A percentile compares a stretch with the other conserved stretches of the same genome.
phyloP scores from a whole-genome alignment of 2,113 vertebrate species.

The Chaenocephalus aceratus region DNA sequence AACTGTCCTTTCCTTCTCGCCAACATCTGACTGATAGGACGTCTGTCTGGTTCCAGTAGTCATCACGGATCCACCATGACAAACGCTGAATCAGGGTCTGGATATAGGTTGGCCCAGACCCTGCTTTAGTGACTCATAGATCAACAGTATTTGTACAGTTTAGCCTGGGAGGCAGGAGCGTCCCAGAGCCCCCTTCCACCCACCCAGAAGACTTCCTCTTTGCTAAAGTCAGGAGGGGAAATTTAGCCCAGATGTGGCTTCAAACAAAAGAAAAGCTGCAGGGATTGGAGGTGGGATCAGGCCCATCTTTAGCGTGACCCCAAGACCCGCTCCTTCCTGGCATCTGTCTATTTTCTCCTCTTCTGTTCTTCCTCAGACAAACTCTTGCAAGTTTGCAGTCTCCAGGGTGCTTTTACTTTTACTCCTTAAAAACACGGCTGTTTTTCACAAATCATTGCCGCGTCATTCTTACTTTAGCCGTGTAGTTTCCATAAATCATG shows the following conservation, averaged over 20 bases:
- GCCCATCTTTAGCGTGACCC: conserved; percentile 79
- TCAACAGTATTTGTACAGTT: conserved; percentile 63
- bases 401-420: conserved; percentile 40
- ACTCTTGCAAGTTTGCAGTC: conserved; percentile 51
- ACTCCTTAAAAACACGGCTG: conserved; percentile 23
- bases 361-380: conserved; percentile 46
- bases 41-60: conserved; percentile 4
- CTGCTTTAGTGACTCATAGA: conserved; percentile 61
- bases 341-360: conserved; percentile 72
- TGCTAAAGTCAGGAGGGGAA: conserved; percentile 72
- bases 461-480: background rate
- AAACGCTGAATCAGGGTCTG: conserved; percentile 42
- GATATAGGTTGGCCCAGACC: conserved; percentile 20
- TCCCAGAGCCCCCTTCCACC: conserved; percentile 60
- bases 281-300: conserved; percentile 82
- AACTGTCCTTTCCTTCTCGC: background rate
- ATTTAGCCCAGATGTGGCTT: conserved; percentile 84
- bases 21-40: background rate
- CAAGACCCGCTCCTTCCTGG: conserved; percentile 77
- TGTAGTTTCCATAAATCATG: background rate
- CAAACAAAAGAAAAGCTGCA: conserved; percentile 78
- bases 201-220: conserved; percentile 79
- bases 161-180: conserved; percentile 67
- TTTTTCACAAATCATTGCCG: conserved; percentile 31
- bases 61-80: conserved; percentile 27